phyloP scores from a whole-genome alignment of 2,888 invertebrate species.

The Xestobium rufovillosum region DNA sequence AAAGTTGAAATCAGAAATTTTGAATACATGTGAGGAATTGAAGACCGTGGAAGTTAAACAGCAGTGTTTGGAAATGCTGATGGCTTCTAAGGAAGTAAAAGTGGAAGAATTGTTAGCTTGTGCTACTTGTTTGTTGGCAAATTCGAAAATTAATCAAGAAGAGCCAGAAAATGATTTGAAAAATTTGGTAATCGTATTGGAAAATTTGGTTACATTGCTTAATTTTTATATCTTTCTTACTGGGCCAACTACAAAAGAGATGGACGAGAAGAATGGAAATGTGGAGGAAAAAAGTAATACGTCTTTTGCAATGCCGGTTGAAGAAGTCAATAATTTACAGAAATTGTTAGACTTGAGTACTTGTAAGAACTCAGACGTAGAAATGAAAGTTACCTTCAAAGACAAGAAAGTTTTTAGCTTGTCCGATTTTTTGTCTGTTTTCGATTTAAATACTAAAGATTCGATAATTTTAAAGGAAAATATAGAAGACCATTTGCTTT shows the following conservation, averaged over 20 bases:
- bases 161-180: conserved; percentile 29
- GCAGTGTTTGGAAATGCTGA: conserved; percentile 64
- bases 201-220: conserved; percentile 33
- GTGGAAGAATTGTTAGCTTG: conserved; percentile 55
- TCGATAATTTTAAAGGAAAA: conserved; percentile 41
- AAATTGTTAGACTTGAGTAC: conserved; percentile 53
- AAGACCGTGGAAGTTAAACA: conserved; percentile 64
- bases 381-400: conserved; percentile 52
- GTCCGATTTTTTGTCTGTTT: conserved; percentile 50
- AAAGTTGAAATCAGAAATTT: conserved; percentile 47
- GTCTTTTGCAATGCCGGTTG: conserved; percentile 30
- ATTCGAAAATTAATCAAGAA: conserved; percentile 31
- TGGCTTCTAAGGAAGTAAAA: conserved; percentile 55
- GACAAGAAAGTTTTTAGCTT: conserved; percentile 46
- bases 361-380: conserved; percentile 34
- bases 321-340: conserved; percentile 57
- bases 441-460: conserved; percentile 39
- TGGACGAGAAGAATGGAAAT: conserved; percentile 32
- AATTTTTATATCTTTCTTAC: conserved; percentile 32
- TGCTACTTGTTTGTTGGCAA: conserved; percentile 39
- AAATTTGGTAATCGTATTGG: conserved; percentile 30
- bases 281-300: conserved; percentile 12
- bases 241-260: conserved; percentile 16
- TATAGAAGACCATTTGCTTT: conserved; percentile 38
- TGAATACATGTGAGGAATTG: conserved; percentile 54